Conservation (phyloP, 2,113 vertebrate species). For the Leptosomus discolor region DNA sequence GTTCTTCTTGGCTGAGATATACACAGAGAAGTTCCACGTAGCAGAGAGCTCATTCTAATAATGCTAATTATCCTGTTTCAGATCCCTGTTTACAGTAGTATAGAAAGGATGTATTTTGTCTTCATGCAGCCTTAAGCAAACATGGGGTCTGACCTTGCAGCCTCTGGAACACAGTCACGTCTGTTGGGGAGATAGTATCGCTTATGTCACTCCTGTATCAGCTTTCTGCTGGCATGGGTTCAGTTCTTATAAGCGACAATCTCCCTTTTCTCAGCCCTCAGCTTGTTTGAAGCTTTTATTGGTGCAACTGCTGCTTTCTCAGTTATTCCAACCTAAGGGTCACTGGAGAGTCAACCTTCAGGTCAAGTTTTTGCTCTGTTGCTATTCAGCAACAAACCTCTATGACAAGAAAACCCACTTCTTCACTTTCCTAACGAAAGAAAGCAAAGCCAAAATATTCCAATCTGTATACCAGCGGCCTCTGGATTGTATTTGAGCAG, state of each 20-base stretch:
- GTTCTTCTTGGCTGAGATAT: background rate
- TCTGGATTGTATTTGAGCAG: background rate
- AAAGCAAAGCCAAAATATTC: background rate
- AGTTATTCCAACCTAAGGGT: constrained; percentile 25
- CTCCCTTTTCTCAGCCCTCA: background rate
- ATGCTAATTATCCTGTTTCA: background rate
- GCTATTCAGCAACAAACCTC: background rate
- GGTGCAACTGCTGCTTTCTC: constrained; percentile 26
- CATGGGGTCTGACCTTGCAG: background rate
- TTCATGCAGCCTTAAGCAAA: constrained; percentile 43
- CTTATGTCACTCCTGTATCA: constrained; percentile 13
- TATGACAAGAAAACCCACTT: background rate
- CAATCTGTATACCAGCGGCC: background rate
- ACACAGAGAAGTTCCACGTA: background rate
- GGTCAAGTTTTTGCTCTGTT: background rate
- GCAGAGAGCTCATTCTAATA: background rate
- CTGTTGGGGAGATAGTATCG: constrained; percentile 14
- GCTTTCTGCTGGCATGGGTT: background rate
- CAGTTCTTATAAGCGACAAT: constrained; percentile 16
- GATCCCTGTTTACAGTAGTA: constrained; percentile 8
- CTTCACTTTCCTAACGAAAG: background rate
- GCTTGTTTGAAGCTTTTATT: background rate
- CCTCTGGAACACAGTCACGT: constrained; percentile 29
- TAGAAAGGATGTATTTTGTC: constrained; percentile 24
- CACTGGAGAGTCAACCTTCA: constrained; percentile 24